phyloP scores from a whole-genome alignment of 2,113 vertebrate species.

The Pachycephala philippinensis region DNA sequence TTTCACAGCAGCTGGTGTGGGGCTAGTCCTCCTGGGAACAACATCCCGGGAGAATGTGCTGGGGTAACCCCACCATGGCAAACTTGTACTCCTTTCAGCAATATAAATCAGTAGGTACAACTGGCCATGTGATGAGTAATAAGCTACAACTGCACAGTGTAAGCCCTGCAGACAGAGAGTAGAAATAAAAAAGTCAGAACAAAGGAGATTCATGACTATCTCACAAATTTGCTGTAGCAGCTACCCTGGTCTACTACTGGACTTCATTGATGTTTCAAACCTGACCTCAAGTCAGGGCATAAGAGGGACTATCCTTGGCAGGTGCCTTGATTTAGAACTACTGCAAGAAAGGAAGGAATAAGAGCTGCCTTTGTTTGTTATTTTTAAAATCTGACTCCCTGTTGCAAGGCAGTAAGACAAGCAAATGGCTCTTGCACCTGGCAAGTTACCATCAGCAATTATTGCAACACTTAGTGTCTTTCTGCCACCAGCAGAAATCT shows the following conservation, averaged over 20 bases:
- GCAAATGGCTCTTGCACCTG: conserved; percentile 26
- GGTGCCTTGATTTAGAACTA: neutral
- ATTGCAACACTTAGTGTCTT: conserved; percentile 10
- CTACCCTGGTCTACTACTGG: neutral
- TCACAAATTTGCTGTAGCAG: neutral
- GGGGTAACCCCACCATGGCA: neutral
- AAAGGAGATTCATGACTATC: neutral
- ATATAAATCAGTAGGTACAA: neutral
- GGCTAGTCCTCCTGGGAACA: neutral
- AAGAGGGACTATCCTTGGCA: neutral
- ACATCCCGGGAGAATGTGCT: neutral
- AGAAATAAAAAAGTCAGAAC: neutral
- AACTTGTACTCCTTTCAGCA: neutral
- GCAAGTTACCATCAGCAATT: conserved; percentile 52
- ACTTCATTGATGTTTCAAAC: neutral
- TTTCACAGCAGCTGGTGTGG: neutral
- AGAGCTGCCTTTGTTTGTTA: neutral
- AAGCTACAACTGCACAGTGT: neutral
- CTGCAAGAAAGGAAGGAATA: neutral
- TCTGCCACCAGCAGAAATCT: conserved; percentile 30
- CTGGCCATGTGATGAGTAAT: neutral
- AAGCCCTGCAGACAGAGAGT: neutral
- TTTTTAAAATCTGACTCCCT: neutral
- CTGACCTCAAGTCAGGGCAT: neutral
- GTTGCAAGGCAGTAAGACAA: conserved; percentile 19